A percentile compares a stretch with the other conserved stretches of the same genome.
Evolutionary conservation across 2,113 vertebrate species (phyloP).

Genomic region (Eclectus roratus): DNA sequence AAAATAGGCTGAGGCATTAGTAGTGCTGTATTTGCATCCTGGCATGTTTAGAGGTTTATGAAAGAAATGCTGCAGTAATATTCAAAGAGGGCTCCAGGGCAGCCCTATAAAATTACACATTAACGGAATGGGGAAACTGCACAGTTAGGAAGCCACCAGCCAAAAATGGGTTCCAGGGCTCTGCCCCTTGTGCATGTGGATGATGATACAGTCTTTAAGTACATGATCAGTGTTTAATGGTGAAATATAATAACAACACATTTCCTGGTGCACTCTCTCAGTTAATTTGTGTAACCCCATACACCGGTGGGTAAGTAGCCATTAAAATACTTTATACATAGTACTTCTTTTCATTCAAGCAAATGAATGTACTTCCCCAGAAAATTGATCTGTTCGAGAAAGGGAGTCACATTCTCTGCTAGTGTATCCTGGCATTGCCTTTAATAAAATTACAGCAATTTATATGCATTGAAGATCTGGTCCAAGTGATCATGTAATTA

Average conservation of each 20-base stretch:
- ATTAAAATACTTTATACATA: not conserved
- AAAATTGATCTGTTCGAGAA: not conserved
- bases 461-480: not conserved
- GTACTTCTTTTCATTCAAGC: not conserved
- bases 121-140: not conserved
- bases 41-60: not conserved
- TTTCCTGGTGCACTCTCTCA: not conserved
- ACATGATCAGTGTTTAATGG: not conserved
- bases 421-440: not conserved
- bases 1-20: not conserved
- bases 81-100: conserved; percentile 1
- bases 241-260: not conserved
- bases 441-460: not conserved
- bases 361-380: not conserved
- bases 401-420: not conserved
- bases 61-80: not conserved
- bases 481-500: conserved; percentile 22
- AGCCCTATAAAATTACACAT: not conserved
- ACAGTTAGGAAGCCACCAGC: not conserved
- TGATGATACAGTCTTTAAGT: conserved; percentile 9
- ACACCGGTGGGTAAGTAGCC: not conserved
- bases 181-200: not conserved
- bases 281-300: not conserved
- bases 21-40: not conserved
- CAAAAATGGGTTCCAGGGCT: not conserved